Percentiles rank a stretch among this genome's conserved stretches.
Evolutionary conservation across 1,140 invertebrate species (phyloP).

Genomic region (Heliconius nattereri): DNA sequence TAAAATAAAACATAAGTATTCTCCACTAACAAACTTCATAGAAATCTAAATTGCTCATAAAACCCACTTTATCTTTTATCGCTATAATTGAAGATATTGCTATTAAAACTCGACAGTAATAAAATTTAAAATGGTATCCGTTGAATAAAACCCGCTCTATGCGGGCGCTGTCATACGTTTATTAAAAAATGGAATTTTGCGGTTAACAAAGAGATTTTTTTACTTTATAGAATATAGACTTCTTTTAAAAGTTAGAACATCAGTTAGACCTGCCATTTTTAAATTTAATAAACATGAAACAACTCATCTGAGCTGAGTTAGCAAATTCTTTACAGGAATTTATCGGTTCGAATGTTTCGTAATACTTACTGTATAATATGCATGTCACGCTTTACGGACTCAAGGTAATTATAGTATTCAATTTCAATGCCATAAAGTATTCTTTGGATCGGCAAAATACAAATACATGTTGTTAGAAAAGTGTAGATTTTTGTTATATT

Average conservation of each 20-base stretch:
- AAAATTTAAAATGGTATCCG: constrained; percentile 54
- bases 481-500: background rate
- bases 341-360: constrained; percentile 55
- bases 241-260: background rate
- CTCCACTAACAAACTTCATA: background rate
- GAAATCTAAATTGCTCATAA: constrained; percentile 24
- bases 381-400: constrained; percentile 55
- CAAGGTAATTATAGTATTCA: constrained; percentile 52
- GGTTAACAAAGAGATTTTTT: constrained; percentile 47
- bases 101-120: constrained; percentile 48
- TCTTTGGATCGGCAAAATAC: constrained; percentile 49
- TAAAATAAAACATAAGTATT: background rate
- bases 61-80: constrained; percentile 27
- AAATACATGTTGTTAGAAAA: background rate
- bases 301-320: background rate
- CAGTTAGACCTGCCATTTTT: background rate
- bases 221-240: background rate
- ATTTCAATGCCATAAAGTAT: constrained; percentile 46
- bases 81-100: constrained; percentile 47
- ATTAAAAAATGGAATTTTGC: constrained; percentile 57
- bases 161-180: constrained; percentile 51
- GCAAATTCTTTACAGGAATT: constrained; percentile 52
- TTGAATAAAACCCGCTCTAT: constrained; percentile 48
- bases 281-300: background rate
- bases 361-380: constrained; percentile 51